Evolutionary conservation across 2,113 vertebrate genomes (phyloP).

Genomic region (Cyprinodon brontotheroides): DNA sequence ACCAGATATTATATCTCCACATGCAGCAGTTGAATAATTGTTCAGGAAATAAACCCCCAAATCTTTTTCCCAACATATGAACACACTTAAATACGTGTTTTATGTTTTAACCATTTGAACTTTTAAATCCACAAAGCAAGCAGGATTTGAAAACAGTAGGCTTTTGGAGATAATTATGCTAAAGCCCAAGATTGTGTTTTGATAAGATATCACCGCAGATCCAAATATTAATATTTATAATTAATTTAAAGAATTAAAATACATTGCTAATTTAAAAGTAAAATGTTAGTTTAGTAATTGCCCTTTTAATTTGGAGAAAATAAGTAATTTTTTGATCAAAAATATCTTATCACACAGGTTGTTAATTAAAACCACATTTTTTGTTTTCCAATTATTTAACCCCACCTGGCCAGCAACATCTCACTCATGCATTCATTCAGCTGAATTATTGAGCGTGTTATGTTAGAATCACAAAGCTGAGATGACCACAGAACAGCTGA

Average conservation of each 20-base stretch:
- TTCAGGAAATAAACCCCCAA: no score
- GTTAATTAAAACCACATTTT: neutral
- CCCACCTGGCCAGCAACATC: conserved; percentile 13
- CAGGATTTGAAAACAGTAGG: neutral
- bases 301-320: neutral
- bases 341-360: neutral
- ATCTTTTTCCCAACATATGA: no score
- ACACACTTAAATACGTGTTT: no score
- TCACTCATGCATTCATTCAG: conserved; percentile 39
- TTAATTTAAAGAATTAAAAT: no score
- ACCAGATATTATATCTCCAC: no score
- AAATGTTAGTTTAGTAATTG: neutral
- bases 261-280: neutral
- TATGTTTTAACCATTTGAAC: no score
- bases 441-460: conserved; percentile 31
- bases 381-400: conserved; percentile 5
- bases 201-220: no score
- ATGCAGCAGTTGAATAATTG: no score
- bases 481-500: conserved; percentile 44
- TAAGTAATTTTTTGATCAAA: neutral
- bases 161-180: neutral
- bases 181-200: neutral
- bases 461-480: conserved; percentile 60
- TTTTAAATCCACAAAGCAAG: neutral
- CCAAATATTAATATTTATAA: no score